phyloP scores from a whole-genome alignment of 2,797 vertebrate species.

The Falco berigora region DNA sequence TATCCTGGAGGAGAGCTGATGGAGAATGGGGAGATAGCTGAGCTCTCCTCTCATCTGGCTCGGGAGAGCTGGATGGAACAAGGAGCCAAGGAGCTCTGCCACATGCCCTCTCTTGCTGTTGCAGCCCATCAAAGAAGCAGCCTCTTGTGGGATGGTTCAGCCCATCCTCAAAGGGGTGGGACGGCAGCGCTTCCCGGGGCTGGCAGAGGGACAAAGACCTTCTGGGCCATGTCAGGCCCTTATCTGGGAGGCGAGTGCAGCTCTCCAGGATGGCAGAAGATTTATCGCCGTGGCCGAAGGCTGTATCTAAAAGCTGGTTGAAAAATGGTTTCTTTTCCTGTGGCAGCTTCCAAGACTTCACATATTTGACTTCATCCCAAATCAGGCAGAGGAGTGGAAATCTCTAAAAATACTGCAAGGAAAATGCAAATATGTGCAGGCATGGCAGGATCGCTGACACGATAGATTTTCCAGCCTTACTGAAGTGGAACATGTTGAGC shows the following conservation, averaged over 20 bases:
- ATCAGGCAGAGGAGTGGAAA: background rate
- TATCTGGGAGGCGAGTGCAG: background rate
- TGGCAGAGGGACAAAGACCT: background rate
- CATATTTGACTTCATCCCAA: constrained; percentile 48
- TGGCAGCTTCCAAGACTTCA: constrained; percentile 19
- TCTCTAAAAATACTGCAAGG: constrained; percentile 39
- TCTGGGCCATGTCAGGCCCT: background rate
- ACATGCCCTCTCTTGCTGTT: background rate
- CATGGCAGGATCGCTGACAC: background rate
- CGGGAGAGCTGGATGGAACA: background rate
- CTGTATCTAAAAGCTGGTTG: background rate
- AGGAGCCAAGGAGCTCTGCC: background rate
- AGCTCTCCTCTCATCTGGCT: background rate
- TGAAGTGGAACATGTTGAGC: background rate
- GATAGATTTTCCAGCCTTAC: background rate
- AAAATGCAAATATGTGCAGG: background rate
- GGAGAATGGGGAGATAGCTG: background rate
- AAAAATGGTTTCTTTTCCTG: constrained; percentile 47
- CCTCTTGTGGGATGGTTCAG: background rate
- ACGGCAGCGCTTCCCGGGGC: background rate
- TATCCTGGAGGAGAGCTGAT: background rate
- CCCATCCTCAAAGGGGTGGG: background rate
- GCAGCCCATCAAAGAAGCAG: background rate
- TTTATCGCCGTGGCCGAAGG: background rate
- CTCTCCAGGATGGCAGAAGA: constrained; percentile 1